Evolutionary conservation across 2,113 vertebrate species (phyloP).

Genomic region (Atractosteus spatula): DNA sequence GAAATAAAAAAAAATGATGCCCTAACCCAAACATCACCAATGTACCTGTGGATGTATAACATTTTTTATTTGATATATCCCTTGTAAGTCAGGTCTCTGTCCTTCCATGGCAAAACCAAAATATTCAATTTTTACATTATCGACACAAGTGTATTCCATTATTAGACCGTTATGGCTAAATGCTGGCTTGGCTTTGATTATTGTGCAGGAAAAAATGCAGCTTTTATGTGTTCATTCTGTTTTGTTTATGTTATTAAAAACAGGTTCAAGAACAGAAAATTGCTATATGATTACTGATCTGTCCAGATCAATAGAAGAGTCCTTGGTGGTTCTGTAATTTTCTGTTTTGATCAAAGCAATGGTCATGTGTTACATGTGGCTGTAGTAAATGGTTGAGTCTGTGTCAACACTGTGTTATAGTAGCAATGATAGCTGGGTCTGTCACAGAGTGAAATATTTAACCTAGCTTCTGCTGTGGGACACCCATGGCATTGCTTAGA

Average conservation of each 20-base stretch:
- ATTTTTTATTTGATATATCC: neutral
- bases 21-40: neutral
- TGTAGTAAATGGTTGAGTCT: constrained; percentile 13
- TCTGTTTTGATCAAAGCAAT: neutral
- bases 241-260: neutral
- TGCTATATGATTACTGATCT: no score
- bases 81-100: neutral
- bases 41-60: neutral
- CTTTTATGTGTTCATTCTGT: neutral
- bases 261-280: neutral
- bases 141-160: neutral
- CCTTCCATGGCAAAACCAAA: neutral
- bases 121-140: neutral
- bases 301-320: neutral
- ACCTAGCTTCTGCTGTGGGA: neutral
- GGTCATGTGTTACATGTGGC: neutral
- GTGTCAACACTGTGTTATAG: constrained; percentile 32
- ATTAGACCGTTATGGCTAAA: neutral
- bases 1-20: neutral
- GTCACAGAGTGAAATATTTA: constrained; percentile 30
- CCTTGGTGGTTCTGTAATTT: neutral
- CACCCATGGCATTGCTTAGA: constrained; percentile 20
- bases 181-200: neutral
- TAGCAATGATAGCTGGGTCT: constrained; percentile 44
- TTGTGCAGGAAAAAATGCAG: neutral